These are phyloP conservation scores for Petaurus breviceps DNA, from an alignment of 2,113 vertebrate species.

Conservation along the genomic window DNA sequence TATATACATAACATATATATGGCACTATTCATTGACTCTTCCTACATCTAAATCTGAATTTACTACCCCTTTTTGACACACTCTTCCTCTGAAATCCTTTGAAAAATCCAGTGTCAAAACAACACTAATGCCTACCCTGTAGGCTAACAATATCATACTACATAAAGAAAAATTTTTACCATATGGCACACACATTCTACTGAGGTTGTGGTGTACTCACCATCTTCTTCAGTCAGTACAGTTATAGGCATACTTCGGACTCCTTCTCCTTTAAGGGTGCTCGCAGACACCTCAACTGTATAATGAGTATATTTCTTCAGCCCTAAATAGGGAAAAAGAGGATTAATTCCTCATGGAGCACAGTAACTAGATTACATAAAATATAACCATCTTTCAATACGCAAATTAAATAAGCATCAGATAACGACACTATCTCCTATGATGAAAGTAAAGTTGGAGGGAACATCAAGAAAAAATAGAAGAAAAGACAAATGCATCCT, in stretches of 20 bases:
- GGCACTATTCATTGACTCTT: not conserved
- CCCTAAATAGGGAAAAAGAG: conserved; percentile 76
- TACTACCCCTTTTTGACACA: not conserved
- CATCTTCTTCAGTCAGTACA: conserved; percentile 86
- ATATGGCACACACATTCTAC: not conserved
- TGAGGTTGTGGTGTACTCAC: conserved; percentile 64
- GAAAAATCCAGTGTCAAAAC: not conserved
- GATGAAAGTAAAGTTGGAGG: conserved; percentile 25
- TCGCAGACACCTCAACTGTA: conserved; percentile 84
- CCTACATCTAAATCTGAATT: conserved; percentile 1
- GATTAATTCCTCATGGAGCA: not conserved
- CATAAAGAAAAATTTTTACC: not conserved
- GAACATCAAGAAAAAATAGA: not conserved
- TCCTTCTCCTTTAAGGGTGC: conserved; percentile 84
- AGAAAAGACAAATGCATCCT: not conserved
- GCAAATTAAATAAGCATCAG: conserved; percentile 26
- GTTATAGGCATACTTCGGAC: conserved; percentile 78
- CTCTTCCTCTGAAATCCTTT: not conserved
- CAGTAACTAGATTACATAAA: not conserved
- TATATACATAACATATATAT: not conserved
- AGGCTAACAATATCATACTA: not conserved
- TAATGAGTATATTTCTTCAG: conserved; percentile 86
- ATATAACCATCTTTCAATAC: conserved; percentile 1
- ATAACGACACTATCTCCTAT: not conserved
- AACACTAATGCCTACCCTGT: not conserved